Percentiles rank a stretch among this genome's conserved stretches.
These are phyloP conservation scores for Coracopsis vasa DNA, from an alignment of 2,113 vertebrate genomes.

Conservation along the genomic window DNA sequence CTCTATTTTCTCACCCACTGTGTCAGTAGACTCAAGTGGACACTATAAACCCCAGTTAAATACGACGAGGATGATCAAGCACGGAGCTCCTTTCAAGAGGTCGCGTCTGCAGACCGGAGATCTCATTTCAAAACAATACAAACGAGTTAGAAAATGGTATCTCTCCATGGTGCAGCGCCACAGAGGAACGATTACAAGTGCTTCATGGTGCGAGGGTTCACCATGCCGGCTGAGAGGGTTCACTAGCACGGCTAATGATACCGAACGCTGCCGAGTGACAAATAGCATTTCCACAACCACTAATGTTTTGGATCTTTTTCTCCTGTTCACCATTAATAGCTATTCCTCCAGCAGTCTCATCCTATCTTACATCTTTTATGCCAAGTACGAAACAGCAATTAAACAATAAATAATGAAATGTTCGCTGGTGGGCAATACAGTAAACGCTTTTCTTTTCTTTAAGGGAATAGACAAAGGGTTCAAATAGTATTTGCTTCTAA, in stretches of 20 bases:
- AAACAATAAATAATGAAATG: conserved; percentile 37
- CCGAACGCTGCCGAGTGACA: not conserved
- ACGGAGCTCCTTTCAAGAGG: conserved; percentile 32
- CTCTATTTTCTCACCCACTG: too few relatives aligned
- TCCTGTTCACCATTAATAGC: not conserved
- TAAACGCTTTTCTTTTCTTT: not conserved
- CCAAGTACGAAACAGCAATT: conserved; percentile 7
- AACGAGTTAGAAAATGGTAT: not conserved
- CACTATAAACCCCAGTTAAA: too few relatives aligned
- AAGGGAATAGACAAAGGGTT: not conserved
- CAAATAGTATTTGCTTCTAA: conserved; percentile 30
- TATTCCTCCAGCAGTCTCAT: not conserved
- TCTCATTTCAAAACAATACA: conserved; percentile 34
- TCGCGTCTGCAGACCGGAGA: not conserved
- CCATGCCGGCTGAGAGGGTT: not conserved
- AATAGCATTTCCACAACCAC: not conserved
- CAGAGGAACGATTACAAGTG: conserved; percentile 12
- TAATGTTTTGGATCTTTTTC: not conserved
- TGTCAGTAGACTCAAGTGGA: too few relatives aligned
- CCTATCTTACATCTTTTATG: not conserved
- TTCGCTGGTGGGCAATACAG: not conserved
- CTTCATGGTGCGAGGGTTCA: conserved; percentile 18
- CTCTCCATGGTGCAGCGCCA: not conserved
- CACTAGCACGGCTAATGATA: not conserved
- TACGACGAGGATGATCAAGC: too few relatives aligned